Conservation (phyloP, 2,888 invertebrate species). For the Cryptocheilus praepositus region DNA sequence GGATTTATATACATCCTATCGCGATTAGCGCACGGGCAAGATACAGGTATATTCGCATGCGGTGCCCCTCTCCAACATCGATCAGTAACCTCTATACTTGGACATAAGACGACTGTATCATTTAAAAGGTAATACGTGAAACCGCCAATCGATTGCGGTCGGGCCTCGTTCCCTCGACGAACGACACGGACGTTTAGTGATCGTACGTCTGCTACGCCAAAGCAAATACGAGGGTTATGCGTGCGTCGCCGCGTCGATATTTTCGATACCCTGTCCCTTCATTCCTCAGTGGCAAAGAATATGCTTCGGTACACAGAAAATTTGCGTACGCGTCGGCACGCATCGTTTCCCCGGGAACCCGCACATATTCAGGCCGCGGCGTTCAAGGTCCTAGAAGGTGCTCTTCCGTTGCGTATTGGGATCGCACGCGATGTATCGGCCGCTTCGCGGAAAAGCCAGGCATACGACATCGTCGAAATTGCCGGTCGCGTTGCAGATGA, state of each 20-base stretch:
- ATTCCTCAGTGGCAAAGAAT: background rate
- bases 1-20: constrained; percentile 19
- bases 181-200: constrained; percentile 7
- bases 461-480: constrained; percentile 35
- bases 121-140: constrained; percentile 24
- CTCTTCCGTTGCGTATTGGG: constrained; percentile 20
- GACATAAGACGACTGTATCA: constrained; percentile 35
- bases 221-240: no score
- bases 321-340: constrained; percentile 9
- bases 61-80: constrained; percentile 16
- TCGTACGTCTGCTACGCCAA: no score
- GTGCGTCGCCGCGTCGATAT: no score
- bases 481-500: constrained; percentile 47
- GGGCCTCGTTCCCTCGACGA: constrained; percentile 17
- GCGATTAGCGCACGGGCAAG: constrained; percentile 19
- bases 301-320: constrained; percentile 15
- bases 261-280: background rate
- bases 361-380: constrained; percentile 8
- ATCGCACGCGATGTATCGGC: constrained; percentile 58
- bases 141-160: constrained; percentile 31
- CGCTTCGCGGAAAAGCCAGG: constrained; percentile 57
- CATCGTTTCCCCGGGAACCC: constrained; percentile 27
- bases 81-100: constrained; percentile 23
- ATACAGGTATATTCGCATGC: constrained; percentile 16
- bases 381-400: constrained; percentile 51